Conservation (phyloP, 2,888 invertebrate genomes). For the Dione juno region DNA sequence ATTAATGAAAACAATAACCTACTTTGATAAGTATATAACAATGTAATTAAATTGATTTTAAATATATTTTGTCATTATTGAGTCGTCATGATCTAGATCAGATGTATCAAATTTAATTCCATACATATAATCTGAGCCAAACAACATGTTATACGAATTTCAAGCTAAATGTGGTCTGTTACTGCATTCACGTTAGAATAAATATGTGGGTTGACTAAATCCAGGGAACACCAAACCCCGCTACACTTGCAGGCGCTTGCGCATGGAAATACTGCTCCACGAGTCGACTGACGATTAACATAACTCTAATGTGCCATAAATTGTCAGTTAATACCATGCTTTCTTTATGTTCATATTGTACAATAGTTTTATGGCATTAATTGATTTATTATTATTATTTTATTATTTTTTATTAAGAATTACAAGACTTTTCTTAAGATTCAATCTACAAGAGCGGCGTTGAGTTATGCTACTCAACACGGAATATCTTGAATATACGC, state of each 20-base stretch:
- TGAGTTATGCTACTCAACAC: too few species aligned
- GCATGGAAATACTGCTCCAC: constrained; percentile 16
- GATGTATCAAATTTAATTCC: background rate
- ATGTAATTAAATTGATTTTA: background rate
- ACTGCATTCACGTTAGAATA: constrained; percentile 6
- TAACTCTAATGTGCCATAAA: background rate
- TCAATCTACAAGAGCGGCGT: too few species aligned
- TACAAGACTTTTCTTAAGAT: too few species aligned
- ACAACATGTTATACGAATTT: background rate
- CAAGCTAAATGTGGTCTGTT: background rate
- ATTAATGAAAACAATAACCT: too few species aligned
- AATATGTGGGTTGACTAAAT: background rate
- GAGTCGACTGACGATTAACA: background rate
- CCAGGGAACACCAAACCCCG: constrained; percentile 36
- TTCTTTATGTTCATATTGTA: too few species aligned
- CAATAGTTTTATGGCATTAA: too few species aligned
- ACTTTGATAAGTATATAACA: background rate
- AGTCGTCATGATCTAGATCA: background rate
- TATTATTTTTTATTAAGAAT: too few species aligned
- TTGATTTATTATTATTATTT: too few species aligned
- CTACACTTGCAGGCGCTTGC: constrained; percentile 28
- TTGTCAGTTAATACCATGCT: too few species aligned
- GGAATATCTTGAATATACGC: too few species aligned
- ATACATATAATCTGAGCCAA: background rate
- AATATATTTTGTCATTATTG: constrained; percentile 5